Evolutionary conservation across 1,140 invertebrate species (phyloP), one percentile per base, ranked within the genome.

Genomic region (Drosophila parabipectinata): DNA sequence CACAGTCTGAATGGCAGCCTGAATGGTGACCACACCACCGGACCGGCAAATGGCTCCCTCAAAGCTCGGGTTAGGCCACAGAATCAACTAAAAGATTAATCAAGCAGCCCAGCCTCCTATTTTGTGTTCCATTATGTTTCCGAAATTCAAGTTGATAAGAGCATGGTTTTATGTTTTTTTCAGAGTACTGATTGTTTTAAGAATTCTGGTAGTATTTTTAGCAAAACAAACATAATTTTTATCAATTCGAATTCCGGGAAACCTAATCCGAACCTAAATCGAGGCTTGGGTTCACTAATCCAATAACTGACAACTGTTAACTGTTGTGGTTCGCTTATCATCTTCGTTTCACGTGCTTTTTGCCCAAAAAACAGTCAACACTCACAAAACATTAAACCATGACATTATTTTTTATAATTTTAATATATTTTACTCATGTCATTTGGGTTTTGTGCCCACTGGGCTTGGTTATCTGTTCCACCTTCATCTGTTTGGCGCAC

Each of bases 1-100:
- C 56, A 87, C 52, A 87, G 82, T 48, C 59, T 85, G 45, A 84
- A 73, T 30, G 72, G 58, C 34, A 78, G 69, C 75, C 32, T 72
- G n/a, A 50, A 48, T 56, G 81, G 79, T 39, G 78, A 87, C 30
- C 51, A 0, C 21, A 21, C 44, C 12, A 30, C 59, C 41, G 67
- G 56, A 58, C 24, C 64, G 15, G 44, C 56, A 4, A 77, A 77
- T 54, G 73, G 73, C 69, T 34, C 66, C 26, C 62, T 69, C 57
- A 81, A 79, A 79, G 52, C 79, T 79, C 83, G 84, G 84, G 84
- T 88, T 77, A 88, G 85, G 64, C 47, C 63, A 62, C 56, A 50
- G 34, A 50, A 55, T 24, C 15, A 34, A 18, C 44, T 18, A 26
- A 15, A 24, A 39, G 41, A 21, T 18, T 18, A 1, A 18, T 0